These are phyloP conservation scores for Caligus rogercresseyi DNA, from an alignment of 1,140 invertebrate genomes.

Conservation along the genomic window DNA sequence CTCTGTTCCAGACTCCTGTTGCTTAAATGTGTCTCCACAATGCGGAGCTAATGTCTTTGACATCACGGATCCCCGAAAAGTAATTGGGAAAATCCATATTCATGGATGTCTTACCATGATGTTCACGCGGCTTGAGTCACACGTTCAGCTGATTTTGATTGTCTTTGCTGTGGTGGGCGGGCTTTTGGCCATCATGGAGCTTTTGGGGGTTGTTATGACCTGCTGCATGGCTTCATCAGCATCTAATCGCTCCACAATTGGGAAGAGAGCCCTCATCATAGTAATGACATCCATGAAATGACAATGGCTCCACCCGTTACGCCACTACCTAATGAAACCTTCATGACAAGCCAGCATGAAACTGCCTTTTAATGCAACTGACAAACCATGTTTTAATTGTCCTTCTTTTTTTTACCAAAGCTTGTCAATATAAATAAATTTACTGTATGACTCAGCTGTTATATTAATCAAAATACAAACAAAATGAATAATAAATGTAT, in stretches of 20 bases:
- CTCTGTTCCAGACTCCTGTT: slow-evolving; percentile 14
- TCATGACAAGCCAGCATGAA: slow-evolving; percentile 5
- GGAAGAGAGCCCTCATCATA: neutral
- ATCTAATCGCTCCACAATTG: neutral
- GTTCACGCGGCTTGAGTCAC: neutral
- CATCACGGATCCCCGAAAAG: neutral
- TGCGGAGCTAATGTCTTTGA: slow-evolving; percentile 12
- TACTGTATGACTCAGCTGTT: neutral
- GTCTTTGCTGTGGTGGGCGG: slow-evolving; percentile 12
- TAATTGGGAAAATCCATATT: slow-evolving; percentile 9
- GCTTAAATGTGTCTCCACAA: slow-evolving; percentile 3
- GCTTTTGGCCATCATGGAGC: slow-evolving; percentile 3
- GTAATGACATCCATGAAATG: neutral
- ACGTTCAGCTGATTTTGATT: slow-evolving; percentile 10
- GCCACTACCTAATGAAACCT: neutral
- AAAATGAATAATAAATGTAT: neutral
- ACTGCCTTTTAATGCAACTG: neutral
- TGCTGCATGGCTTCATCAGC: slow-evolving; percentile 3
- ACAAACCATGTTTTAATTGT: no score
- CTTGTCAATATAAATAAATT: neutral
- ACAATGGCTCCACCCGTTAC: neutral
- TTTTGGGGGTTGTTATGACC: neutral
- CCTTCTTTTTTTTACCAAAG: neutral
- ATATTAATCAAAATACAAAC: neutral
- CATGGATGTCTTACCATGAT: slow-evolving; percentile 15